phyloP scores from a whole-genome alignment of 64 coral and sea anemone species.

The Stylophora pistillata region DNA sequence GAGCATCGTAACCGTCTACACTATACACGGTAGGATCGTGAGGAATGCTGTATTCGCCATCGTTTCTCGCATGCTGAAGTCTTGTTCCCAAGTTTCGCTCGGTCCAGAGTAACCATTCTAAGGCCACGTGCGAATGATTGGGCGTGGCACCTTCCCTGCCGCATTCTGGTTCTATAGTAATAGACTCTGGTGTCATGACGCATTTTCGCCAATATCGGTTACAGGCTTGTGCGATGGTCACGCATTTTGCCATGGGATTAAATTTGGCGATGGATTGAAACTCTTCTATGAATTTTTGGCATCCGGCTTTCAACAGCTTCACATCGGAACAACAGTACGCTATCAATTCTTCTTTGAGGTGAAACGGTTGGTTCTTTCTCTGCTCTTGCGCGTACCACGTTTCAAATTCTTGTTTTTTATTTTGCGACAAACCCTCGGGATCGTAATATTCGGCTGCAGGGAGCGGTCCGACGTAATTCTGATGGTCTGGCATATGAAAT shows the following conservation, averaged over 20 bases:
- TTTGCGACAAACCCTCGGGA: not conserved
- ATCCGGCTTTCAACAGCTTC: not conserved
- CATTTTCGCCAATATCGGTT: too few relatives aligned
- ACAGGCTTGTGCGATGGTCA: not conserved
- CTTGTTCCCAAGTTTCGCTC: too few relatives aligned
- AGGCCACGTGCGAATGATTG: too few relatives aligned
- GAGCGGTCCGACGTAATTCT: not conserved
- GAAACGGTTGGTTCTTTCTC: too few relatives aligned
- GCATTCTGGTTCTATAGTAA: too few relatives aligned
- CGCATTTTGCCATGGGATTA: not conserved
- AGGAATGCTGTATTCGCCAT: not conserved
- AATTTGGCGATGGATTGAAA: not conserved
- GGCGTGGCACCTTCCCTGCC: too few relatives aligned
- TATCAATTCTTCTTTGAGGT: conserved; percentile 2
- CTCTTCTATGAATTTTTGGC: not conserved
- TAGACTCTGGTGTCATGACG: too few relatives aligned
- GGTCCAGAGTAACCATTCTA: too few relatives aligned
- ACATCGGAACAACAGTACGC: conserved; percentile 41
- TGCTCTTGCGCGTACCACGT: conserved; percentile 4
- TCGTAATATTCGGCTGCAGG: not conserved
- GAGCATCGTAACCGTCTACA: not conserved
- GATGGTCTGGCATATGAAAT: not conserved
- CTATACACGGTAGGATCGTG: too few relatives aligned
- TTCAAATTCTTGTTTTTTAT: not conserved
- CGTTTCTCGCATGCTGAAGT: not conserved